A percentile compares a stretch with the other conserved stretches of the same genome.
phyloP scores from a whole-genome alignment of 2,113 vertebrate genomes.

The Microcebus jonahi region DNA sequence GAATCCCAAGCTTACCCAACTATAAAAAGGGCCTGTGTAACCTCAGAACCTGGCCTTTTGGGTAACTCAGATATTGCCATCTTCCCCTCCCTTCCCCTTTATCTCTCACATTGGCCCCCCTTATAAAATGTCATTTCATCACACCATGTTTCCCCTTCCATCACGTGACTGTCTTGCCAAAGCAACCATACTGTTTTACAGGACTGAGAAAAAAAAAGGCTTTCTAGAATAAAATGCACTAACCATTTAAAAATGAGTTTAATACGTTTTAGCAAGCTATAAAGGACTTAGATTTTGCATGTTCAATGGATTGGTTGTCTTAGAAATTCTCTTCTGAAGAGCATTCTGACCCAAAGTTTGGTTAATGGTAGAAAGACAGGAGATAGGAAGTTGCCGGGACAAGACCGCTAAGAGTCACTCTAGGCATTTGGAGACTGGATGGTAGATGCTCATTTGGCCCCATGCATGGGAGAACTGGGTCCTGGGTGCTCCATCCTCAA shows the following conservation, averaged over 20 bases:
- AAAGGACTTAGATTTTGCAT: background rate
- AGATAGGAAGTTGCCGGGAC: background rate
- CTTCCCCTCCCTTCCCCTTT: background rate
- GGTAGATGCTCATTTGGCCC: background rate
- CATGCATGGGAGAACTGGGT: fast-evolving
- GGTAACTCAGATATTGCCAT: background rate
- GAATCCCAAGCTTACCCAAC: background rate
- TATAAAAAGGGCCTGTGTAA: background rate
- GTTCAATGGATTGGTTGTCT: background rate
- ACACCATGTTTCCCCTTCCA: background rate
- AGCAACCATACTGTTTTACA: background rate
- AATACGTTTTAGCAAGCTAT: background rate
- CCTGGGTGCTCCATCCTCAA: background rate
- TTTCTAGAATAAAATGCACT: background rate
- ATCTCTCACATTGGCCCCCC: background rate
- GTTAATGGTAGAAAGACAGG: background rate
- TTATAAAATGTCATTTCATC: background rate
- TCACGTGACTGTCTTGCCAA: background rate
- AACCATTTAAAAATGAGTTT: background rate
- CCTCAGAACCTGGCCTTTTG: background rate
- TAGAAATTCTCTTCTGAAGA: background rate
- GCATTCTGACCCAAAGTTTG: background rate
- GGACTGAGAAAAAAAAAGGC: background rate
- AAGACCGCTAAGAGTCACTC: background rate
- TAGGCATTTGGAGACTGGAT: background rate